Percentiles rank a stretch among this genome's conserved stretches.
phyloP scores from a whole-genome alignment of 1,140 invertebrate genomes.

The Brachystomella parvula region DNA sequence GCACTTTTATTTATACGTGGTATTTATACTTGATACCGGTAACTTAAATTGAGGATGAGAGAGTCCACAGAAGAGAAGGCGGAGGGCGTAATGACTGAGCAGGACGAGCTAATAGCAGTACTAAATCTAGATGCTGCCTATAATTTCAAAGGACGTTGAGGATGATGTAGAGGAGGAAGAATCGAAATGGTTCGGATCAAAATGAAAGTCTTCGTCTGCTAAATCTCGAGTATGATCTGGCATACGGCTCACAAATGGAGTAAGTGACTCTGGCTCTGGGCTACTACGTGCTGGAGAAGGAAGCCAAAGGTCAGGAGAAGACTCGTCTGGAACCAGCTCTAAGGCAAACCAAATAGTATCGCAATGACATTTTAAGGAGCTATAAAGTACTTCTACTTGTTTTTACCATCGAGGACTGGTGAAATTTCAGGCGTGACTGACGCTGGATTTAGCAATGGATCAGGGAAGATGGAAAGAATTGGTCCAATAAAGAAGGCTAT shows the following conservation, averaged over 20 bases:
- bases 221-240: constrained; percentile 17
- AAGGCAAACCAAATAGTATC: background rate
- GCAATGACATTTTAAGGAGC: background rate
- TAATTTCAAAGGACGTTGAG: constrained; percentile 12
- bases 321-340: constrained; percentile 1
- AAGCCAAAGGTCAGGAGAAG: background rate
- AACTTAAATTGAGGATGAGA: too few relatives aligned
- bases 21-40: too few relatives aligned
- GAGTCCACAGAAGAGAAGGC: too few relatives aligned
- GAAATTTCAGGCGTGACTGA: background rate
- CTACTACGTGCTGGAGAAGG: background rate
- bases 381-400: background rate
- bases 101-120: too few relatives aligned
- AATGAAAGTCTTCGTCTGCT: constrained; percentile 35
- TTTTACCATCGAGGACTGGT: background rate
- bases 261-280: constrained; percentile 28
- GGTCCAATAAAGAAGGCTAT: constrained; percentile 26
- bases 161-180: constrained; percentile 29
- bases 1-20: too few relatives aligned
- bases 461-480: background rate
- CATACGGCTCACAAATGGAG: constrained; percentile 13
- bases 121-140: too few relatives aligned
- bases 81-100: too few relatives aligned
- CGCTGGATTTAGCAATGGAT: background rate
- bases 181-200: constrained; percentile 35